Percentiles rank a stretch among this genome's conserved stretches.
phyloP scores from a whole-genome alignment of 1,140 invertebrate genomes.

The Papilio glaucus region DNA sequence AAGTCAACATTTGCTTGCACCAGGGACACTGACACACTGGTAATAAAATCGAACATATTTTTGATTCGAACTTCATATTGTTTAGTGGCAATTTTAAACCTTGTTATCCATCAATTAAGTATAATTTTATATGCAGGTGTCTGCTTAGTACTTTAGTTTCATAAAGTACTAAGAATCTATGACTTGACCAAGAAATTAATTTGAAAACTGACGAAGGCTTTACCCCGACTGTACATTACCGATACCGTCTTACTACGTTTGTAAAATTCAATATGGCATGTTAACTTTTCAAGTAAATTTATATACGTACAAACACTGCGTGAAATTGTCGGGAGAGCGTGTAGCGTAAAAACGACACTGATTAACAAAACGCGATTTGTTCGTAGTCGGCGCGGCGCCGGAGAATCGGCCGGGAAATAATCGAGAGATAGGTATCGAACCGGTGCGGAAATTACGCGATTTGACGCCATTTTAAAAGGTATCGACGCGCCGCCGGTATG shows the following conservation, averaged over 20 bases:
- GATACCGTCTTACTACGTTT: background rate
- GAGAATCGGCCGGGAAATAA: slow-evolving; percentile 66
- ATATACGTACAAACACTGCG: background rate
- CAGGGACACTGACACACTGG: no score
- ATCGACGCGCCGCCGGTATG: slow-evolving; percentile 39
- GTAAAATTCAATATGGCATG: background rate
- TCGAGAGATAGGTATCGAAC: slow-evolving; percentile 60
- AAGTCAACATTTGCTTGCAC: no score
- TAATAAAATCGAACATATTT: no score
- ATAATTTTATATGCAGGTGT: no score
- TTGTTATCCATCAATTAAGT: no score
- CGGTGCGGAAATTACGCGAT: slow-evolving; percentile 62
- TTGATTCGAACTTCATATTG: no score
- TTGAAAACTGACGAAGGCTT: no score
- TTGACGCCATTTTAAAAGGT: slow-evolving; percentile 60
- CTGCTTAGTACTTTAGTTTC: no score
- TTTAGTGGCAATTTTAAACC: no score
- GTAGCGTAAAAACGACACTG: slow-evolving; percentile 40
- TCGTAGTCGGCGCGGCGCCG: slow-evolving; percentile 48
- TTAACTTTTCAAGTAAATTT: background rate
- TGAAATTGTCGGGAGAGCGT: slow-evolving; percentile 13
- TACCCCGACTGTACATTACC: no score
- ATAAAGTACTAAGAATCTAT: no score
- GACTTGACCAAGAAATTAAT: no score
- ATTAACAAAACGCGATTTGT: slow-evolving; percentile 48